phyloP scores from a whole-genome alignment of 1,140 invertebrate genomes.

The Apis mellifera region DNA sequence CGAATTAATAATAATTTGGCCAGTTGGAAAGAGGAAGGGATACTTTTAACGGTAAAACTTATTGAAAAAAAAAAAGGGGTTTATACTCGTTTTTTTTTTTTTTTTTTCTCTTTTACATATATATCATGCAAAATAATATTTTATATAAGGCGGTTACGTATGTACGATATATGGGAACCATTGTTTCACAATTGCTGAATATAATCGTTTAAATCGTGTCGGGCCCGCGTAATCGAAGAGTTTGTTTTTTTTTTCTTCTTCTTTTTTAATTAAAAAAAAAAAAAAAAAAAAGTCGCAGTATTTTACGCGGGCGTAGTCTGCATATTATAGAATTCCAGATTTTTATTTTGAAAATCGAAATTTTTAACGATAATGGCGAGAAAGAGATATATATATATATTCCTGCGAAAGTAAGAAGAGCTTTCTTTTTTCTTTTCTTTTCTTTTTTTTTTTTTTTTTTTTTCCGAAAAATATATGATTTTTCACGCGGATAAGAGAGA shows the following conservation, averaged over 20 bases:
- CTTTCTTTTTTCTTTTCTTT: conserved; percentile 20
- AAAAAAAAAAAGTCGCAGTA: conserved; percentile 28
- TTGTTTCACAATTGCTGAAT: conserved; percentile 25
- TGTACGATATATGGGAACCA: conserved; percentile 4
- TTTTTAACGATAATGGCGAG: conserved; percentile 8
- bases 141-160: background rate
- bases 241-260: background rate
- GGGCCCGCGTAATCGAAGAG: conserved; percentile 20
- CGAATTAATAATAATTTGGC: too few species aligned
- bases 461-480: background rate
- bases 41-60: too few species aligned
- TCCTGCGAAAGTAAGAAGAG: conserved; percentile 4
- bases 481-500: background rate
- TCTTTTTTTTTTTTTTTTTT: background rate
- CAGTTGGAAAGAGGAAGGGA: too few species aligned
- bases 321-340: conserved; percentile 16
- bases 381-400: conserved; percentile 5
- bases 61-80: too few species aligned
- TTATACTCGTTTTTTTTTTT: background rate
- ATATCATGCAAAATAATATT: background rate
- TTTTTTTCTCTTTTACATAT: background rate
- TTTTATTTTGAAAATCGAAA: conserved; percentile 11
- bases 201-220: background rate
- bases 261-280: background rate
- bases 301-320: conserved; percentile 53